Evolutionary conservation across 2,797 vertebrate genomes (phyloP), one percentile per base, ranked within the genome.

Genomic region (Cottoperca gobio): DNA sequence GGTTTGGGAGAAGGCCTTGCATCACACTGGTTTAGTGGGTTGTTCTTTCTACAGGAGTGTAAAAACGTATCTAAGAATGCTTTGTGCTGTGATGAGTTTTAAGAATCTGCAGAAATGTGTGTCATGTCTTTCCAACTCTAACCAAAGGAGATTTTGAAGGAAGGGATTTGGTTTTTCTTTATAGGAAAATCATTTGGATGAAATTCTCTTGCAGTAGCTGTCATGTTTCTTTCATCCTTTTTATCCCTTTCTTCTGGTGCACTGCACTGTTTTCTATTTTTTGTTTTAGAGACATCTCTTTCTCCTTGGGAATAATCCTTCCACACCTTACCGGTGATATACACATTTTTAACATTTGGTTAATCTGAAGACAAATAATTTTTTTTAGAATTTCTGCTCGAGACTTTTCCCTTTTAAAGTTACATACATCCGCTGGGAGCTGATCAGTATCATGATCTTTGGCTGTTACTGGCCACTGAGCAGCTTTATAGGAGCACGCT

Each of bases 231-330:
- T 86, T 70, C 10, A 70, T 68, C 50, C 10, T 53, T 39, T 62
- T 43, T 53, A 78, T 64, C 40, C 24, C 19, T 75, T 71, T 72
- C 52, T 73, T 70, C 69, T 50, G 63, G 43, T 57, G 23, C 28
- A 55, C 45, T 45, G 40, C 40, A 64, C 35, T 31, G 28, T 78
- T 78, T n/a, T n/a, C n/a, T n/a, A n/a, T n/a, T n/a, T n/a, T n/a
- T 70, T 28, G 46, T 55, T 57, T 64, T 64, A 21, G 10, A 66
- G 21, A 9, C 2, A 23, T 71, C 26, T 23, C 52, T 60, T 59
- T 37, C 23, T 55, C 43, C 31, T 65, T 72, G 17, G 8, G 46
- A 16, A 33, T 79, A 64, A 63, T 66, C 50, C 40, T 45, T 48
- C 57, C 37, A 61, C 26, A 54, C 26, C 43, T 61, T 52, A 40